Evolutionary conservation across 2,113 vertebrate genomes (phyloP), one percentile per base, ranked within the genome.

Genomic region (Brachypodius melanocephalos): DNA sequence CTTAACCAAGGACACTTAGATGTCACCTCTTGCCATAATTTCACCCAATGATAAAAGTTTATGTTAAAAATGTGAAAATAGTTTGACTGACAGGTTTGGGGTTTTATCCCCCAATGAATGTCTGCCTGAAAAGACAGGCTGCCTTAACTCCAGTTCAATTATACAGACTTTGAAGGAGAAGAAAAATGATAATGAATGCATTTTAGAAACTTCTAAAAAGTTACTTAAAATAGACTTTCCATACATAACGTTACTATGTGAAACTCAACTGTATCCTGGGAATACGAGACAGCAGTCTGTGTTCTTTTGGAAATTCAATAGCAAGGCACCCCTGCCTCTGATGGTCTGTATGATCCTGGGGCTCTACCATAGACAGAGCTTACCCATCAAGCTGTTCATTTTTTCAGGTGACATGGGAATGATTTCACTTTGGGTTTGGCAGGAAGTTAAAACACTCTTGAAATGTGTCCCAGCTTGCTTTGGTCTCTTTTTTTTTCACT

Each of bases 141-240:
- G 68, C 55, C 43, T 95, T 68, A 85, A 88, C 80, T 95, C 49
- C 48, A 65, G 31, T 81, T 94, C 91, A 94, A 84, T 96, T 93
- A 84, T 51, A 86, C 36, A 65, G 63, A 57, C 79, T 88, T 83
- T 5, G 31, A 83, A 91, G 48, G 51, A 94, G 84, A 85, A 80
- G 38, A 83, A 85, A 86, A 91, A 91, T 88, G 2, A 71, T 94
- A 95, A 94, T 90, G 72, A 95, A 80, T 90, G 52, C 34, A 11
- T 90, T 96, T 93, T 84, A 93, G 91, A 93, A 97, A 94, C 59
- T 94, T 94, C 55, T 77, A 34, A 88, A 90, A 93, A 83, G 48
- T 93, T 77, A 21, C 93, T 86, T 93, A 75, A 94, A 94, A 95
- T 96, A 96, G 75, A 62, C 67, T 83, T 93, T 83, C 65, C 46